Percentiles rank a stretch among this genome's conserved stretches.
phyloP scores from a whole-genome alignment of 2,797 vertebrate genomes.

The Telmatherina bonti region DNA sequence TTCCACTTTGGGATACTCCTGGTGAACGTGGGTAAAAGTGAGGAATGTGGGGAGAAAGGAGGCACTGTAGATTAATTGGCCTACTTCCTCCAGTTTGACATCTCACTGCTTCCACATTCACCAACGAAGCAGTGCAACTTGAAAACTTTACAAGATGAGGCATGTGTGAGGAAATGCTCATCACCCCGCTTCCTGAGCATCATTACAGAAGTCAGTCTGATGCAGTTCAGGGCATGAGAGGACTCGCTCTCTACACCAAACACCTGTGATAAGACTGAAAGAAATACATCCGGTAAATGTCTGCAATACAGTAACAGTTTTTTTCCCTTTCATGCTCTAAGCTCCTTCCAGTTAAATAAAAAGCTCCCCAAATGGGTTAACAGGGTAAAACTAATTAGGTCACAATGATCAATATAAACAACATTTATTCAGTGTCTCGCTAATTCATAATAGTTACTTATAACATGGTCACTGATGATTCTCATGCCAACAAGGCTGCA shows the following conservation, averaged over 20 bases:
- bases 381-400: slow-evolving; percentile 29
- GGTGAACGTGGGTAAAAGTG: slow-evolving; percentile 22
- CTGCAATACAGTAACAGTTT: slow-evolving; percentile 32
- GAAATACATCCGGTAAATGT: slow-evolving; percentile 49
- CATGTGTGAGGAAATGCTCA: slow-evolving; percentile 27
- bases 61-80: slow-evolving; percentile 44
- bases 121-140: slow-evolving; percentile 38
- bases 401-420: slow-evolving; percentile 22
- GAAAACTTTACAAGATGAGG: slow-evolving; percentile 32
- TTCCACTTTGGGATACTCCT: slow-evolving; percentile 33
- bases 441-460: not conserved
- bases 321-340: slow-evolving; percentile 22
- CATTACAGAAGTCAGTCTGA: slow-evolving; percentile 31
- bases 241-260: slow-evolving; percentile 17
- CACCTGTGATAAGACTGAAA: slow-evolving; percentile 46
- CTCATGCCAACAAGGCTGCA: too few relatives aligned
- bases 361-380: slow-evolving; percentile 45
- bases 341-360: slow-evolving; percentile 44
- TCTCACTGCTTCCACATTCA: slow-evolving; percentile 35
- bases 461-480: too few relatives aligned
- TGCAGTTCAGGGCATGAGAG: slow-evolving; percentile 6
- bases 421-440: slow-evolving; percentile 30
- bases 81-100: slow-evolving; percentile 43
- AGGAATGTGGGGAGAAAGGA: slow-evolving; percentile 30
- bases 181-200: slow-evolving; percentile 21